Evolutionary conservation across 2,888 invertebrate genomes (phyloP).

Genomic region (Prostheceraeus crozeri): DNA sequence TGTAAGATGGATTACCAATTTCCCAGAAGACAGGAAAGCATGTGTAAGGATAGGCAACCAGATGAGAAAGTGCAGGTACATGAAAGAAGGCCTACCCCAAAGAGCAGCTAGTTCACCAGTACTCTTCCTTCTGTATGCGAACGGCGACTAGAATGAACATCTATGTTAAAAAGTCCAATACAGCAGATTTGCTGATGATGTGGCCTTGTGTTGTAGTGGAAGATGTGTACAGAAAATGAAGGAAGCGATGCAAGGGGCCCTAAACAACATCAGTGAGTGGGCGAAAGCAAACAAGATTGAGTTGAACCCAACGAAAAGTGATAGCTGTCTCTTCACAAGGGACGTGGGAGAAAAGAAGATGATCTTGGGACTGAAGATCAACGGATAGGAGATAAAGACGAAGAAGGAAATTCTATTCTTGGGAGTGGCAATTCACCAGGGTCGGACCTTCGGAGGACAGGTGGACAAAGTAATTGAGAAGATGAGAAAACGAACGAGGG

Average conservation of each 20-base stretch:
- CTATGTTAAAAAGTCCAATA: slow-evolving; percentile 6
- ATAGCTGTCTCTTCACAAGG: background rate
- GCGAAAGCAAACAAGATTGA: slow-evolving; percentile 1
- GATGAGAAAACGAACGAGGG: background rate
- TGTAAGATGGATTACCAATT: slow-evolving; percentile 16
- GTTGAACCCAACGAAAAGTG: background rate
- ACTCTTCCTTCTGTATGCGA: slow-evolving; percentile 18
- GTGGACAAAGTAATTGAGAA: background rate
- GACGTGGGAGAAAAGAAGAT: background rate
- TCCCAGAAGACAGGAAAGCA: slow-evolving; percentile 9
- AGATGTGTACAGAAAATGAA: background rate
- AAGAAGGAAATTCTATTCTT: slow-evolving; percentile 13
- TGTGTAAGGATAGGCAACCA: background rate
- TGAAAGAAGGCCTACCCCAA: slow-evolving; percentile 18
- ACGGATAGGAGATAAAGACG: slow-evolving; percentile 10
- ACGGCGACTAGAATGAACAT: background rate
- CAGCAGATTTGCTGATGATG: slow-evolving; percentile 26
- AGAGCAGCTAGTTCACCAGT: slow-evolving; percentile 24
- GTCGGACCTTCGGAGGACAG: slow-evolving; percentile 1
- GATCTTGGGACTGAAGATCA: background rate
- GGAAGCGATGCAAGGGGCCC: background rate
- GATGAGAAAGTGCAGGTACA: background rate
- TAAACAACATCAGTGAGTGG: slow-evolving; percentile 2
- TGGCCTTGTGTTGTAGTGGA: slow-evolving; percentile 11
- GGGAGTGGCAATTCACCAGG: slow-evolving; percentile 5